phyloP scores from a whole-genome alignment of 92 coral and sea anemone species.

The Umimayanthus chanpuru region DNA sequence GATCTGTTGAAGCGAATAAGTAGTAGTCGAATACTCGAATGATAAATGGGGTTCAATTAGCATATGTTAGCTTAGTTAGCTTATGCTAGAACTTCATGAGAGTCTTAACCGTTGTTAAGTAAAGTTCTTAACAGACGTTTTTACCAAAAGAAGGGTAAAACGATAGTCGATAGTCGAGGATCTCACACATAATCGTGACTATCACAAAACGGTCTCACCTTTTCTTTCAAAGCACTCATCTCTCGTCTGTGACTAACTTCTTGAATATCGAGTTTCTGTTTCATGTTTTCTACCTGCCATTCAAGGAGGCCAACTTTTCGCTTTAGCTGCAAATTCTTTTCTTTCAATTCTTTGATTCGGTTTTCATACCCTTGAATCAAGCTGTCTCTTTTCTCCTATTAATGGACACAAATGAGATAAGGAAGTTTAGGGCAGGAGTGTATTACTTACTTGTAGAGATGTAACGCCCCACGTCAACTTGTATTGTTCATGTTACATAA shows the following conservation, averaged over 20 bases:
- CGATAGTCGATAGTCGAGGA: neutral
- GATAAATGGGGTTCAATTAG: no score
- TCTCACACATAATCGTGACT: neutral
- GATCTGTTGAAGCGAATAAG: no score
- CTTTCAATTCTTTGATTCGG: conserved; percentile 72
- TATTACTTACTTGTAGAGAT: no score
- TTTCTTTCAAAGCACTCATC: conserved; percentile 73
- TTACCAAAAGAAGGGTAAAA: neutral
- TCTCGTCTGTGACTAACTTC: conserved; percentile 87
- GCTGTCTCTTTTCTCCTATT: conserved; percentile 63
- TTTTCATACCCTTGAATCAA: conserved; percentile 74
- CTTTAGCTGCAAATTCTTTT: conserved; percentile 72
- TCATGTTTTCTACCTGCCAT: conserved; percentile 93
- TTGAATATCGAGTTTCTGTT: conserved; percentile 86
- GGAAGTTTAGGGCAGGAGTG: neutral
- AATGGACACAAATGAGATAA: neutral
- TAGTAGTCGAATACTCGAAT: no score
- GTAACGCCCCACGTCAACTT: no score
- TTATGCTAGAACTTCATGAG: no score
- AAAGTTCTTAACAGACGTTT: neutral
- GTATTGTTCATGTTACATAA: no score
- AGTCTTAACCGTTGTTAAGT: no score
- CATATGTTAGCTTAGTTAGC: no score
- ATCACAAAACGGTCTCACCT: conserved; percentile 54
- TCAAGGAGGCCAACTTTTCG: conserved; percentile 83